A percentile compares a stretch with the other conserved stretches of the same genome.
Evolutionary conservation across 2,797 vertebrate genomes (phyloP).

Genomic region (Eospalax fontanierii): DNA sequence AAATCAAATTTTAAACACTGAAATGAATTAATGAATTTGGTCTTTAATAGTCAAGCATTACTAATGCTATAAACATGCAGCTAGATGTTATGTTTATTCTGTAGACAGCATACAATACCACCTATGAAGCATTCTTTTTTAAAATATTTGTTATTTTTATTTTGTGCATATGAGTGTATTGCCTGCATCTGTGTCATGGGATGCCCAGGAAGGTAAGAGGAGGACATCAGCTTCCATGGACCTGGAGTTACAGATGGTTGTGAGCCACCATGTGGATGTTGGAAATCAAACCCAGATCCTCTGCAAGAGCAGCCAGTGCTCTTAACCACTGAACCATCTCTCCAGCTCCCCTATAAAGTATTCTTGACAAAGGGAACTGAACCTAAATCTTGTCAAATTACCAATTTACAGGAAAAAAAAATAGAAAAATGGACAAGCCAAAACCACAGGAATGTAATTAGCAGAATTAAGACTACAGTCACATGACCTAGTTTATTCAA

Average conservation of each 20-base stretch:
- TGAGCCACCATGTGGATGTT: too few species aligned
- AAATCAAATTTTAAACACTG: not conserved
- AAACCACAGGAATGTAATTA: not conserved
- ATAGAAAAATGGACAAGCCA: not conserved
- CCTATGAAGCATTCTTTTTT: too few species aligned
- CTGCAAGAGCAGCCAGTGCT: too few species aligned
- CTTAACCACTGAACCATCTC: too few species aligned
- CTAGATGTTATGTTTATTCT: not conserved
- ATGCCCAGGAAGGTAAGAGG: too few species aligned
- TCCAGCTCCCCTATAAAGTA: too few species aligned
- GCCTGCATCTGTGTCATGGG: too few species aligned
- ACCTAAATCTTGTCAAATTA: not conserved
- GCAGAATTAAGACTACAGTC: not conserved
- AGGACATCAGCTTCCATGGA: too few species aligned
- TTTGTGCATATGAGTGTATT: too few species aligned
- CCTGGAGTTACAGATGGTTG: too few species aligned
- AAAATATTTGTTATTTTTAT: too few species aligned
- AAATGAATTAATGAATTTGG: not conserved
- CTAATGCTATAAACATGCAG: not conserved
- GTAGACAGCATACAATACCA: not conserved
- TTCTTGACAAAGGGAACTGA: not conserved
- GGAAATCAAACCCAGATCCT: too few species aligned
- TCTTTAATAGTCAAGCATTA: not conserved
- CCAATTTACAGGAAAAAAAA: not conserved
- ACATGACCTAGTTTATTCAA: constrained; percentile 2